These are phyloP conservation scores for Fukomys damarensis DNA, from an alignment of 2,113 vertebrate species.

Conservation along the genomic window DNA sequence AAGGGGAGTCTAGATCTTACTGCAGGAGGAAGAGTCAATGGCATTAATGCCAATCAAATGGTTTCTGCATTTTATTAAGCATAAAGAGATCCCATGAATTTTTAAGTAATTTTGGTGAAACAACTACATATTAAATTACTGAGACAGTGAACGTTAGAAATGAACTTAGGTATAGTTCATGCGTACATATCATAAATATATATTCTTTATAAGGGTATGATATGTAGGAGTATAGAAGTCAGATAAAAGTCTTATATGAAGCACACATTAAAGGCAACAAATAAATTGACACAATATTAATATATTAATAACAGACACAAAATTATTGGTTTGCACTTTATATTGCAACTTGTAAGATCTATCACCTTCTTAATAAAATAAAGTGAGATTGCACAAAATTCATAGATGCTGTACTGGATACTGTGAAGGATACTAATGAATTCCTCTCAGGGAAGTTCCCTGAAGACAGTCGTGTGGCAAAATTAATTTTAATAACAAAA, in stretches of 20 bases:
- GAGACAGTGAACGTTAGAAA: conserved; percentile 12
- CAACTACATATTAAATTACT: not conserved
- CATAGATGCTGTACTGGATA: not conserved
- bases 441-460: not conserved
- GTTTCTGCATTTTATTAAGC: not conserved
- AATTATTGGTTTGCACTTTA: not conserved
- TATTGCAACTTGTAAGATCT: not conserved
- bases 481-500: conserved; percentile 51
- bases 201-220: not conserved
- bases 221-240: not conserved
- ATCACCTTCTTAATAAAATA: not conserved
- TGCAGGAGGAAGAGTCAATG: not conserved
- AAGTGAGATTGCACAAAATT: not conserved
- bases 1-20: not conserved
- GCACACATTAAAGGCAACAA: not conserved
- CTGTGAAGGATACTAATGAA: not conserved
- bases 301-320: not conserved
- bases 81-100: not conserved
- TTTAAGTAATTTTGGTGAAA: not conserved
- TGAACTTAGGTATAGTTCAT: not conserved
- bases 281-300: too few species aligned
- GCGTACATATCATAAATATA: not conserved
- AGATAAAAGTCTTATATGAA: not conserved
- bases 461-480: conserved; percentile 6
- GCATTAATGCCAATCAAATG: not conserved